Evolutionary conservation across 2,113 vertebrate genomes (phyloP).

Genomic region (Dissostichus mawsoni): DNA sequence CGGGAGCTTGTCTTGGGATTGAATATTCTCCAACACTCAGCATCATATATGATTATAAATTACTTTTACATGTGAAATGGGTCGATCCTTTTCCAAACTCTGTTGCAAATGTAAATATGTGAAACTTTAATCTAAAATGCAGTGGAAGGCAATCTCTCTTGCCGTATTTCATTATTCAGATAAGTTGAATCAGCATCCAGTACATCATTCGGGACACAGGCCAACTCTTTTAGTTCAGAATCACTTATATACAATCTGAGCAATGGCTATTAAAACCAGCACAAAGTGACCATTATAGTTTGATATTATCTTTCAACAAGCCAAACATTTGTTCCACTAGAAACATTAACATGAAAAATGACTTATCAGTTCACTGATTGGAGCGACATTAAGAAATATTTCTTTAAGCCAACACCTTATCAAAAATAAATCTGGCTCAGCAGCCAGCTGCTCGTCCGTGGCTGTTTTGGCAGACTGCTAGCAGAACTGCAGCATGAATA

Average conservation of each 20-base stretch:
- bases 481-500: constrained; percentile 27
- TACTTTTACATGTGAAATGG: constrained; percentile 16
- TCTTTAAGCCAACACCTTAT: constrained; percentile 36
- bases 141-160: constrained; percentile 31
- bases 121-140: constrained; percentile 32
- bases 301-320: constrained; percentile 2
- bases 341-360: neutral
- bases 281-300: neutral
- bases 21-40: constrained; percentile 16
- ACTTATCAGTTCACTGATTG: constrained; percentile 36
- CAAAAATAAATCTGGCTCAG: constrained; percentile 38
- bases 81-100: constrained; percentile 17
- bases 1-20: constrained; percentile 43
- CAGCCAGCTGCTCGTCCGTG: constrained; percentile 31
- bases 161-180: constrained; percentile 13
- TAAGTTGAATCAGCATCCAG: constrained; percentile 48
- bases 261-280: constrained; percentile 11
- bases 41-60: constrained; percentile 27
- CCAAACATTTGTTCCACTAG: neutral
- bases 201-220: constrained; percentile 33
- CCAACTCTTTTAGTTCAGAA: neutral
- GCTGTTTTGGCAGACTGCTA: constrained; percentile 32
- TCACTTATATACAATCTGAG: constrained; percentile 7
- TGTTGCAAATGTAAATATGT: constrained; percentile 31
- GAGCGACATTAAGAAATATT: constrained; percentile 43